Base-by-base conservation (phyloP, 2,888 invertebrate genomes). In the Microctonus aethiopoides region DNA sequence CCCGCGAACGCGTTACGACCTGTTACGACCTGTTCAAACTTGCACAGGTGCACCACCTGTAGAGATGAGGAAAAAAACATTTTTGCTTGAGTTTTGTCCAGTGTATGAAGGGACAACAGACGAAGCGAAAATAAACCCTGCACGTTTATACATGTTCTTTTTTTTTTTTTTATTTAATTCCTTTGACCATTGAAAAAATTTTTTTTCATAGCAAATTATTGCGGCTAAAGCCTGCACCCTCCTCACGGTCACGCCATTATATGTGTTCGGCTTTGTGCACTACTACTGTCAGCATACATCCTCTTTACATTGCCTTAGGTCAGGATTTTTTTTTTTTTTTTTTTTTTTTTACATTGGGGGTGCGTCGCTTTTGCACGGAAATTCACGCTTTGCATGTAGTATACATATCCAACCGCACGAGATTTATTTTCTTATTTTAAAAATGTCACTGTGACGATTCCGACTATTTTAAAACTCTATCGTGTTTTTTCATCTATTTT, bases 1-100 rank as follows among this genome's bases (percentile, higher is more conserved):
- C 16, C 54, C 65, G 20, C 39, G 36, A 24, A 51, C 26, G 34
- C 36, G 68, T 72, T 77, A 75, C 80, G 81, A 84, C 84, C 83
- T 83, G 84, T 76, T 80, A 80, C 77, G 81, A 83, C 84, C 84
- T 84, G 84, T 81, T 83, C 78, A 76, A 72, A 77, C 83, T 79
- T 76, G 83, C 46, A 46, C 84, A 85, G 84, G 84, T 84, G 77
- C 70, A 75, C 57, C 41, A 57, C 60, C 59, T 60, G 16, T 41
- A 41, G n/a, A n/a, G 22, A 62, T 16, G 16, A 32, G 32, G 16
- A 52, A 22, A 22, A 24, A 51, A 68, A 57, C 63, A 62, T 24
- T 34, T 63, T 34, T 11, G 39, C 57, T 32, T 20, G 16, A 9
- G 32, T 36, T 57, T 63, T 63, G 41, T 56, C 11, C 59, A 29